These are phyloP conservation scores for Nothoprocta perdicaria DNA, from an alignment of 2,113 vertebrate genomes.

Conservation along the genomic window DNA sequence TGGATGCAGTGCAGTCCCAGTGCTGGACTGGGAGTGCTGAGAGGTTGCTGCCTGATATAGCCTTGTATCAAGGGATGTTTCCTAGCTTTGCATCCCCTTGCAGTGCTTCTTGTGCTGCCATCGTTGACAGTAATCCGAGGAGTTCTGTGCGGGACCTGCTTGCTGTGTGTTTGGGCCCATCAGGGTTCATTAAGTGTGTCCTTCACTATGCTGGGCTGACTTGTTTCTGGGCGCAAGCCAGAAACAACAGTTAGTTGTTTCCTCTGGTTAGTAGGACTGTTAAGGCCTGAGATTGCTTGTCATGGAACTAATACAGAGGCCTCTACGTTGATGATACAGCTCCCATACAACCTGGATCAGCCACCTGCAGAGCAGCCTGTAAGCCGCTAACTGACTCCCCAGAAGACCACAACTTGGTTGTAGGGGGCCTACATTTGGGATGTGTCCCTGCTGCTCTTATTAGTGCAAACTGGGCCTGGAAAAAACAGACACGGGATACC, in stretches of 20 bases:
- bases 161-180: not conserved
- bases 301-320: fast-evolving
- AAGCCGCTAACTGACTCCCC: not conserved
- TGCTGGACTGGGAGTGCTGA: not conserved
- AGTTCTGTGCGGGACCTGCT: not conserved
- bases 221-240: not conserved
- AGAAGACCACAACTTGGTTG: not conserved
- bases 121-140: not conserved
- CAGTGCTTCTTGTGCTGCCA: fast-evolving
- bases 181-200: not conserved
- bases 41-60: not conserved
- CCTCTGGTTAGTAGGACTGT: not conserved
- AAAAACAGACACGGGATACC: not conserved
- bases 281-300: not conserved
- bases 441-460: not conserved
- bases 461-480: not conserved
- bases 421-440: not conserved
- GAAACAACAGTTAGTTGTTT: too few species aligned
- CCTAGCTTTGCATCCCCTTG: not conserved
- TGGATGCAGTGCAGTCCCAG: not conserved
- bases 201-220: not conserved
- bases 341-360: fast-evolving
- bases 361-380: fast-evolving
- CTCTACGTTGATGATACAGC: not conserved
- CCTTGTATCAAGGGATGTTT: not conserved